phyloP scores from a whole-genome alignment of 1,140 invertebrate species.

The Pollicipes pollicipes region DNA sequence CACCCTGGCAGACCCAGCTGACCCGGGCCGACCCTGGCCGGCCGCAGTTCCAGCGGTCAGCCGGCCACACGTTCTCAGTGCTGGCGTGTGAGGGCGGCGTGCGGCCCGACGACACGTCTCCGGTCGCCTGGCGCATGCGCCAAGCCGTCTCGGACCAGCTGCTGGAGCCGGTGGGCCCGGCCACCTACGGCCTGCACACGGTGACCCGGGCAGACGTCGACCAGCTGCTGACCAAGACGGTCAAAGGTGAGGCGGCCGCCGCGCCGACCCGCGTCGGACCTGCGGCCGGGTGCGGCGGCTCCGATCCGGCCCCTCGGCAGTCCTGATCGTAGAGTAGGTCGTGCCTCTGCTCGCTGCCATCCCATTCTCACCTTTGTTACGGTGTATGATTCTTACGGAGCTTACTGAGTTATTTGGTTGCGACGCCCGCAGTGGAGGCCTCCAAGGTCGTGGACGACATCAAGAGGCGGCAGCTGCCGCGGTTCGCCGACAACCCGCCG shows the following conservation, averaged over 20 bases:
- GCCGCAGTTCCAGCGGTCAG: background rate
- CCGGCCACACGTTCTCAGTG: background rate
- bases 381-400: too few species aligned
- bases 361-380: too few species aligned
- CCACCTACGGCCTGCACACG: background rate
- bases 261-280: too few species aligned
- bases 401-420: too few species aligned
- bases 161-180: background rate
- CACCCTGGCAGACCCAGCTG: too few species aligned
- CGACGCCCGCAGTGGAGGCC: slow-evolving; percentile 36
- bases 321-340: too few species aligned
- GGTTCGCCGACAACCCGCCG: slow-evolving; percentile 46
- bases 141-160: background rate
- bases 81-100: background rate
- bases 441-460: slow-evolving; percentile 52
- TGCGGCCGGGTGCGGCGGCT: too few species aligned
- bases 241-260: background rate
- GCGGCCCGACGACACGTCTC: background rate
- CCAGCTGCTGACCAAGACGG: background rate
- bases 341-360: too few species aligned
- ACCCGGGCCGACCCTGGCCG: too few species aligned
- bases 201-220: background rate
- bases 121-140: background rate
- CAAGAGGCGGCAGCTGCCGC: slow-evolving; percentile 52
- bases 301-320: too few species aligned